Percentiles rank a stretch among this genome's conserved stretches.
Conservation (phyloP, 2,888 invertebrate genomes). For the Tethea ocularis region DNA sequence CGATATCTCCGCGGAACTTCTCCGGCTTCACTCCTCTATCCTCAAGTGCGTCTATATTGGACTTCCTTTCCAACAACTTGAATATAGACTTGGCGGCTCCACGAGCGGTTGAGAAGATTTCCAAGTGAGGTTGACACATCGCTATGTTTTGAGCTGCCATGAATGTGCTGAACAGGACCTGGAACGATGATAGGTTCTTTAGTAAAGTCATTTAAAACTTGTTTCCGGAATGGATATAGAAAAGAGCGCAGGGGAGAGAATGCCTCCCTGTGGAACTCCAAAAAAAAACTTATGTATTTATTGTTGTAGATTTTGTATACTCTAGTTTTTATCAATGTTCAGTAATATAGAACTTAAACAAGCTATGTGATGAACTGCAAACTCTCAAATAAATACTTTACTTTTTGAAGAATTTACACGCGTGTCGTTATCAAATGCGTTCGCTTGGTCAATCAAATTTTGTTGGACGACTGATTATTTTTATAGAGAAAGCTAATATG, state of each 20-base stretch:
- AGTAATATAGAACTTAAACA: not conserved
- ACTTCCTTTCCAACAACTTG: constrained; percentile 85
- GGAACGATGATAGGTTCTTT: constrained; percentile 14
- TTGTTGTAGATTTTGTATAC: not conserved
- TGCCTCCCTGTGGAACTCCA: not conserved
- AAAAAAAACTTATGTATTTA: not conserved
- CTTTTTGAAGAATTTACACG: not conserved
- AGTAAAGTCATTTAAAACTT: not conserved
- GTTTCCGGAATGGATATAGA: not conserved
- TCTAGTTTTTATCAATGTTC: not conserved
- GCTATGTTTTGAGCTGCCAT: constrained; percentile 91
- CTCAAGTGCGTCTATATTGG: constrained; percentile 56
- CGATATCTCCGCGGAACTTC: constrained; percentile 85
- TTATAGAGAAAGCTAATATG: too few relatives aligned
- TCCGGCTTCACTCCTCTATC: constrained; percentile 78
- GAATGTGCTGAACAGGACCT: constrained; percentile 89
- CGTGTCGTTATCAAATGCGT: not conserved
- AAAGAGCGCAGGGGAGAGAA: not conserved
- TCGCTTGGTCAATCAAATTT: not conserved
- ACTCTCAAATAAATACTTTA: not conserved
- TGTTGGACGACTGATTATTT: too few relatives aligned
- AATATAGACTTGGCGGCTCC: constrained; percentile 90
- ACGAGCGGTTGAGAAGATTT: constrained; percentile 88
- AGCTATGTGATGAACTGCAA: not conserved
- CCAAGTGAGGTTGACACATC: constrained; percentile 89